Conservation (phyloP, 2,797 vertebrate species). For the Craterocephalus amniculus region DNA sequence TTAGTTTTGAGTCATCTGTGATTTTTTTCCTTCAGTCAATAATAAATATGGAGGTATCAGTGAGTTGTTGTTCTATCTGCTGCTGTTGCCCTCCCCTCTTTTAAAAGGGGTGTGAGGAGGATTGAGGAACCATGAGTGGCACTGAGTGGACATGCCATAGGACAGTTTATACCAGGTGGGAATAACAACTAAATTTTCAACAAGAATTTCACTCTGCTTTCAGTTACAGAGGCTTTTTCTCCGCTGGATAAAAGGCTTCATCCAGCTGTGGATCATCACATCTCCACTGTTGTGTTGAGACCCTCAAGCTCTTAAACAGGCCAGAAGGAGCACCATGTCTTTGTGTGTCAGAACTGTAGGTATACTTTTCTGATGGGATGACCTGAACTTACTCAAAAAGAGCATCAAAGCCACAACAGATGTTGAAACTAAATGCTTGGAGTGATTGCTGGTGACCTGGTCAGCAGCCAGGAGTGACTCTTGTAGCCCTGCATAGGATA, state of each 20-base stretch:
- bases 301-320: too few relatives aligned
- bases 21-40: conserved; percentile 54
- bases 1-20: conserved; percentile 55
- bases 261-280: not conserved
- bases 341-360: too few relatives aligned
- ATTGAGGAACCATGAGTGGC: conserved; percentile 4
- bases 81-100: not conserved
- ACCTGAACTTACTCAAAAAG: not conserved
- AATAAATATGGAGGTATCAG: conserved; percentile 33
- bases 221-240: not conserved
- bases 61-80: not conserved
- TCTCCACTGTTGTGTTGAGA: not conserved
- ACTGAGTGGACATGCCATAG: not conserved
- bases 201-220: not conserved
- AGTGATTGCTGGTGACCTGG: too few relatives aligned
- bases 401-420: too few relatives aligned
- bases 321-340: not conserved
- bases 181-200: not conserved
- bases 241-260: not conserved
- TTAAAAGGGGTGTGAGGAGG: not conserved
- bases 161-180: not conserved
- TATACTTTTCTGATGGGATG: not conserved
- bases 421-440: too few relatives aligned
- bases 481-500: too few relatives aligned
- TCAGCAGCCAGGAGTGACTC: too few relatives aligned